Percentiles rank a stretch among this genome's conserved stretches.
Evolutionary conservation across 2,113 vertebrate genomes (phyloP).

Genomic region (Syrrhaptes paradoxus): DNA sequence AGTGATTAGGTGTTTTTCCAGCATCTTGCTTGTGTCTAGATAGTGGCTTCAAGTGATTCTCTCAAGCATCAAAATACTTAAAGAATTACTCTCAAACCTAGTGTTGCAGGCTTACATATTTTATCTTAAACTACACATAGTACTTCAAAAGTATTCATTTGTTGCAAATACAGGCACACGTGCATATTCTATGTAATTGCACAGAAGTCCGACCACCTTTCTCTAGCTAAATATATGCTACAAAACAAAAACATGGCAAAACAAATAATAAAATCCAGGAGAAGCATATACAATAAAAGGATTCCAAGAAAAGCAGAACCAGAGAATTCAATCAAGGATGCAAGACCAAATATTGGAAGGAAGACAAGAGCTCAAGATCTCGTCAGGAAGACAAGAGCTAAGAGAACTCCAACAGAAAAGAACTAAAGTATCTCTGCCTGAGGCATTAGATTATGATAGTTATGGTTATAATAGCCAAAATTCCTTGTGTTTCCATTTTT

Average conservation of each 20-base stretch:
- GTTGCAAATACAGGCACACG: background rate
- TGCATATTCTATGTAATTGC: background rate
- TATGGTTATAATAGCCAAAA: background rate
- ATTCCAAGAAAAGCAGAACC: background rate
- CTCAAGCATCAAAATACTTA: background rate
- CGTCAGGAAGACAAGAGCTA: background rate
- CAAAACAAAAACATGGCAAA: background rate
- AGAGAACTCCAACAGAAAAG: background rate
- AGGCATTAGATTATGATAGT: background rate
- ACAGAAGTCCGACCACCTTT: background rate
- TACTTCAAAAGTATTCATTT: background rate
- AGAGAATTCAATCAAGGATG: background rate
- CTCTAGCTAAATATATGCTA: background rate
- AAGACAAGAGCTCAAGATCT: background rate
- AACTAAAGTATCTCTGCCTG: background rate
- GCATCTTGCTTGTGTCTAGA: background rate
- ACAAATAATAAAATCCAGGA: background rate
- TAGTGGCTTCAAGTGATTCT: background rate
- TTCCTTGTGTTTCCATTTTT: background rate
- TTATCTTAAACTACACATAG: background rate
- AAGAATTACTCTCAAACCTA: background rate
- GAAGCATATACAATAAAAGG: background rate
- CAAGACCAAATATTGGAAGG: background rate
- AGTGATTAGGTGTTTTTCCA: background rate
- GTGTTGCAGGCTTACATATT: background rate